A percentile compares a stretch with the other conserved stretches of the same genome.
Evolutionary conservation across 2,888 invertebrate genomes (phyloP).

Genomic region (Odontocerum albicorne): DNA sequence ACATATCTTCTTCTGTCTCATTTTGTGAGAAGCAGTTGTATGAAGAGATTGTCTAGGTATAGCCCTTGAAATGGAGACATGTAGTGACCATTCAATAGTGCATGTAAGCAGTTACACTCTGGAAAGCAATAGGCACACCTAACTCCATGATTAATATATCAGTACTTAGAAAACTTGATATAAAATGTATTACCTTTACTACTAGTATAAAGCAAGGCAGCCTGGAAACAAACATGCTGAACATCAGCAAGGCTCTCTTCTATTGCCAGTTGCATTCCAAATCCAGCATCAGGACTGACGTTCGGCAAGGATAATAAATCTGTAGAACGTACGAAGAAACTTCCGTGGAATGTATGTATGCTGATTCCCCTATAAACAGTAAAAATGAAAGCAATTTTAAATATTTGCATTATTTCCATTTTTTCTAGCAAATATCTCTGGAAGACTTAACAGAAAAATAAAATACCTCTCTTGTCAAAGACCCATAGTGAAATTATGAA

Average conservation of each 20-base stretch:
- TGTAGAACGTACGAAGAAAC: conserved; percentile 98
- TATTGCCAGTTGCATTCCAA: conserved; percentile 96
- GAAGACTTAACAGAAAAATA: no score
- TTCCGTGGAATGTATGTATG: conserved; percentile 98
- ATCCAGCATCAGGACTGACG: conserved; percentile 96
- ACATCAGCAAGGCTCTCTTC: conserved; percentile 88
- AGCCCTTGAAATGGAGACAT: no score
- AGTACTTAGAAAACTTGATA: no score
- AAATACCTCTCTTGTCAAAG: background rate
- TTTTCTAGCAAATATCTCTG: no score
- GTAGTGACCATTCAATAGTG: no score
- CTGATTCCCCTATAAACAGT: conserved; percentile 77
- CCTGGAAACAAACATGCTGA: conserved; percentile 94
- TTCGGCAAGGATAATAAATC: conserved; percentile 95
- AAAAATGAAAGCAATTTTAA: background rate
- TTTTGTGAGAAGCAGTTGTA: no score
- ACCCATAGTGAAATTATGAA: background rate
- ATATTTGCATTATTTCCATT: background rate
- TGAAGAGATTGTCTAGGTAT: no score
- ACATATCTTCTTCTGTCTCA: no score
- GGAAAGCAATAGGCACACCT: no score
- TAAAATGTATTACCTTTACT: conserved; percentile 80
- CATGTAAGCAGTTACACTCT: no score
- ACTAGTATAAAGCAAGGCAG: conserved; percentile 94
- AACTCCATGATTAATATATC: no score